These are phyloP conservation scores for Peromyscus nudipes DNA, from an alignment of 2,797 vertebrate genomes.

Conservation along the genomic window DNA sequence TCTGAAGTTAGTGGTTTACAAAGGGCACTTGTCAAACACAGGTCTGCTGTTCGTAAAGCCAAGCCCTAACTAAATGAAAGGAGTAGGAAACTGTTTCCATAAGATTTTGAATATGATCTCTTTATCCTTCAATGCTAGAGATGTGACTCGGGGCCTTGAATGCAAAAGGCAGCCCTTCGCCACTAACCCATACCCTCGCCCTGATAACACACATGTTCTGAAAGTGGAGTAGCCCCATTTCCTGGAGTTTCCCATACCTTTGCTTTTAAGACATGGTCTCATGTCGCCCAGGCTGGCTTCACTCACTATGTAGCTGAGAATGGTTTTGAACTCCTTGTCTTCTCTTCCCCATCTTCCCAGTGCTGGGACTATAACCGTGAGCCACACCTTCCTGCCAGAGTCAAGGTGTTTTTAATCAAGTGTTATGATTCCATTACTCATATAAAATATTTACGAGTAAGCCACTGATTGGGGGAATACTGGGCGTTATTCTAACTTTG, in stretches of 20 bases:
- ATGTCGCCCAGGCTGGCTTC: background rate
- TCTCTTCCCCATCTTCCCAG: no score
- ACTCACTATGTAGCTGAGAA: no score
- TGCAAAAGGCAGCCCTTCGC: background rate
- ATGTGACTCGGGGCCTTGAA: no score
- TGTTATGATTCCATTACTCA: background rate
- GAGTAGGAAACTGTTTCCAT: background rate
- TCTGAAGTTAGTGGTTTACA: background rate
- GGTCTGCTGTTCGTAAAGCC: background rate
- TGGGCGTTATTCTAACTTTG: background rate
- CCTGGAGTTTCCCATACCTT: background rate
- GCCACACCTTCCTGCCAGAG: background rate
- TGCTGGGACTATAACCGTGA: background rate
- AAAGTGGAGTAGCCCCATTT: background rate
- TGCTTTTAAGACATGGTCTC: background rate
- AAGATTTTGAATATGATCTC: background rate
- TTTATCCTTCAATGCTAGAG: background rate
- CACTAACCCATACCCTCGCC: no score
- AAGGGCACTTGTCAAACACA: background rate
- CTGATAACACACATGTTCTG: background rate
- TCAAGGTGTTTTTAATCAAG: background rate
- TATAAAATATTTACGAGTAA: background rate
- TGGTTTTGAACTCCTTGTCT: background rate
- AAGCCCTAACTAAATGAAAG: slow-evolving; percentile 41
- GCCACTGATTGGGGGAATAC: background rate